phyloP scores from a whole-genome alignment of 2,888 invertebrate species.

The Stenodema calcarata region DNA sequence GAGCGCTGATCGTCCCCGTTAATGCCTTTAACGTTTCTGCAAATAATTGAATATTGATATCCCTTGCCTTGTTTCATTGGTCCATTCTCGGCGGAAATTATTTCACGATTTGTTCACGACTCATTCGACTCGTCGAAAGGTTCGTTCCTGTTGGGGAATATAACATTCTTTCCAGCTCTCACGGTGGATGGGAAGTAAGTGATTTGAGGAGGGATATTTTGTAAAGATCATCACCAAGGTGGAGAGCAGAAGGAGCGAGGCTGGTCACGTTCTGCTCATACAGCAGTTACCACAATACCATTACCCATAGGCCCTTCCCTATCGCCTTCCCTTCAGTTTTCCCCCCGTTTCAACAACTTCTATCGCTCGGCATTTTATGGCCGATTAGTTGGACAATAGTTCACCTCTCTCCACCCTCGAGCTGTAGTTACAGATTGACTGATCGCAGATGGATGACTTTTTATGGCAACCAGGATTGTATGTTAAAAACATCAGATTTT shows the following conservation, averaged over 20 bases:
- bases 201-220: neutral
- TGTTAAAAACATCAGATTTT: too few species aligned
- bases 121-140: too few species aligned
- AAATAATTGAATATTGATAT: too few species aligned
- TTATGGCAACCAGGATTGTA: too few species aligned
- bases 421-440: neutral
- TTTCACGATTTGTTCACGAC: too few species aligned
- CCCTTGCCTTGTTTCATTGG: too few species aligned
- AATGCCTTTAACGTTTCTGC: too few species aligned
- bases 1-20: too few species aligned
- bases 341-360: neutral
- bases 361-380: neutral
- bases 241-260: neutral
- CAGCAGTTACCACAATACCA: constrained; percentile 31
- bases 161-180: neutral
- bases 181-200: neutral
- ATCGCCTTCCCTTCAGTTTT: neutral
- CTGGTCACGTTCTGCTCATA: constrained; percentile 29
- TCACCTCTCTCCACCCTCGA: neutral
- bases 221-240: neutral
- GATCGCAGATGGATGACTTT: too few species aligned
- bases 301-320: neutral
- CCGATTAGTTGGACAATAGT: neutral
- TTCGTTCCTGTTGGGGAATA: neutral
- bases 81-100: too few species aligned